Percentiles rank a stretch among this genome's conserved stretches.
phyloP scores from a whole-genome alignment of 2,888 invertebrate species.

The Cryptus viduatorius region DNA sequence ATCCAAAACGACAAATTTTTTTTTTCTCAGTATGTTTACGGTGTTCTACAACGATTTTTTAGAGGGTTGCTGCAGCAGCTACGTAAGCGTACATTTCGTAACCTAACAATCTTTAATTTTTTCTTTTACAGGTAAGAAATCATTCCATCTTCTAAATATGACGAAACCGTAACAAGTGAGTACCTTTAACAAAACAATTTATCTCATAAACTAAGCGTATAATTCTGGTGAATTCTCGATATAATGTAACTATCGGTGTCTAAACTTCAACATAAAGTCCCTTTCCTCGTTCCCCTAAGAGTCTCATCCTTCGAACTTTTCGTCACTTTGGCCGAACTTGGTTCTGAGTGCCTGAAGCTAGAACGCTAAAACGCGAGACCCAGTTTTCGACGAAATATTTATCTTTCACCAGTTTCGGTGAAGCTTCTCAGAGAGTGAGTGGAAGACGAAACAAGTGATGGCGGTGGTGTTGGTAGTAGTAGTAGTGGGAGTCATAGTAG shows the following conservation, averaged over 20 bases:
- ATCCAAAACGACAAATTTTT: too few species aligned
- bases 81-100: not conserved
- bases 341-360: conserved; percentile 31
- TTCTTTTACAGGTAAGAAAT: conserved; percentile 61
- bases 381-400: conserved; percentile 65
- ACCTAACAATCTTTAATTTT: conserved; percentile 1
- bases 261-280: not conserved
- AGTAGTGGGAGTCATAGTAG: not conserved
- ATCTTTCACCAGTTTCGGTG: conserved; percentile 59
- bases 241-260: not conserved
- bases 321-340: conserved; percentile 36
- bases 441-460: conserved; percentile 26
- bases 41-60: not conserved
- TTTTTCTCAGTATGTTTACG: not conserved
- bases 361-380: conserved; percentile 52
- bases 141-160: not conserved
- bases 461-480: not conserved
- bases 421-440: conserved; percentile 30
- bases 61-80: not conserved
- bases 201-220: not conserved
- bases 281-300: not conserved
- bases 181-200: not conserved
- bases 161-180: conserved; percentile 43
- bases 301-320: conserved; percentile 37
- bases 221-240: not conserved